Evolutionary conservation across 2,797 vertebrate genomes (phyloP).

Genomic region (Pipistrellus kuhlii): DNA sequence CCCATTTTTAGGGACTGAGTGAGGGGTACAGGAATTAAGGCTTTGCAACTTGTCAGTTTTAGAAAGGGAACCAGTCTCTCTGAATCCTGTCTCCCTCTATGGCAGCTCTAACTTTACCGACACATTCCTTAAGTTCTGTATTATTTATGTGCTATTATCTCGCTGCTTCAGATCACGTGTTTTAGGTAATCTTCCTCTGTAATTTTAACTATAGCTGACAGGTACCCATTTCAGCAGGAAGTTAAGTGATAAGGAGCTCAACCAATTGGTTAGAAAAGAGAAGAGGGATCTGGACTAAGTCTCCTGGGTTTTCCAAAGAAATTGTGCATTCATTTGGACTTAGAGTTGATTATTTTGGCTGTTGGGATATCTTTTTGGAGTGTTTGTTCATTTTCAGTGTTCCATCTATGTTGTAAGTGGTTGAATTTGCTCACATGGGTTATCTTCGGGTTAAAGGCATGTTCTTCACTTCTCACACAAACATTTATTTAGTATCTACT

Average conservation of each 20-base stretch:
- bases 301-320: slow-evolving; percentile 41
- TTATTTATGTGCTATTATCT: background rate
- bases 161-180: background rate
- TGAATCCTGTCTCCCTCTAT: background rate
- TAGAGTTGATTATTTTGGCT: slow-evolving; percentile 46
- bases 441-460: background rate
- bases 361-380: background rate
- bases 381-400: slow-evolving; percentile 25
- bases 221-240: background rate
- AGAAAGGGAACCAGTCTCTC: background rate
- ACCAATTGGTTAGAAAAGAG: background rate
- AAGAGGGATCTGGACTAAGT: background rate
- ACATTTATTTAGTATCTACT: background rate
- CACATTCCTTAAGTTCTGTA: background rate
- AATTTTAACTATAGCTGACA: background rate
- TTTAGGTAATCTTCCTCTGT: background rate
- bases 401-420: background rate
- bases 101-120: background rate
- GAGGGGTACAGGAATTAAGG: background rate
- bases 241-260: background rate
- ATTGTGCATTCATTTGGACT: background rate
- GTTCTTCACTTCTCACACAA: background rate
- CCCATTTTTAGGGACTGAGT: background rate
- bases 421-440: background rate
- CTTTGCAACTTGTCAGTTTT: background rate